Conservation (phyloP, 1,140 invertebrate species). For the Bombus terrestris region DNA sequence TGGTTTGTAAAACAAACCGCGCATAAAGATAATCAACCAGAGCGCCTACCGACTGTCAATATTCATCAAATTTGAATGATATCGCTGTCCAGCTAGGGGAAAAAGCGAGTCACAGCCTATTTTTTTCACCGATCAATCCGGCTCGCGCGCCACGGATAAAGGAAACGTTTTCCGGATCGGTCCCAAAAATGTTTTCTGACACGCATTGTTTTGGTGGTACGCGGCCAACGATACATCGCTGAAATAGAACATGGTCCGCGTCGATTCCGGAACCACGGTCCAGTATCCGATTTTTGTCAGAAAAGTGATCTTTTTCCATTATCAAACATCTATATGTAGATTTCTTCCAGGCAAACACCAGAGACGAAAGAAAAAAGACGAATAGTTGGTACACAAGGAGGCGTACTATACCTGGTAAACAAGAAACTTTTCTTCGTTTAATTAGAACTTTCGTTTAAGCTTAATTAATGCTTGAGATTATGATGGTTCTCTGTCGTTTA, state of each 20-base stretch:
- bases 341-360: not conserved
- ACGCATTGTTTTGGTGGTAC: not conserved
- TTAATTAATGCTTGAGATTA: not conserved
- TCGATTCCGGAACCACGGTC: not conserved
- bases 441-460: not conserved
- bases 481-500: not conserved
- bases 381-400: not conserved
- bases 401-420: too few relatives aligned
- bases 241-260: constrained; percentile 5
- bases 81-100: not conserved
- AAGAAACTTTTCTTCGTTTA: not conserved
- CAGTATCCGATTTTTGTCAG: not conserved
- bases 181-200: constrained; percentile 25
- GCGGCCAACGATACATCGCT: not conserved
- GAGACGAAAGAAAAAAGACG: not conserved
- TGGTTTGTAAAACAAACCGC: not conserved
- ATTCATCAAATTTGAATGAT: constrained; percentile 1
- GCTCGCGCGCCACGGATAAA: not conserved
- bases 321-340: not conserved
- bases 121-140: not conserved
- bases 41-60: not conserved
- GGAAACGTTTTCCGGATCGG: constrained; percentile 11
- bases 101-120: not conserved
- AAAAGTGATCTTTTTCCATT: not conserved
- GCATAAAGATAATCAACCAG: constrained; percentile 15